Evolutionary conservation across 2,888 invertebrate genomes (phyloP), one percentile per base, ranked within the genome.

Genomic region (Sphecodes monilicornis): DNA sequence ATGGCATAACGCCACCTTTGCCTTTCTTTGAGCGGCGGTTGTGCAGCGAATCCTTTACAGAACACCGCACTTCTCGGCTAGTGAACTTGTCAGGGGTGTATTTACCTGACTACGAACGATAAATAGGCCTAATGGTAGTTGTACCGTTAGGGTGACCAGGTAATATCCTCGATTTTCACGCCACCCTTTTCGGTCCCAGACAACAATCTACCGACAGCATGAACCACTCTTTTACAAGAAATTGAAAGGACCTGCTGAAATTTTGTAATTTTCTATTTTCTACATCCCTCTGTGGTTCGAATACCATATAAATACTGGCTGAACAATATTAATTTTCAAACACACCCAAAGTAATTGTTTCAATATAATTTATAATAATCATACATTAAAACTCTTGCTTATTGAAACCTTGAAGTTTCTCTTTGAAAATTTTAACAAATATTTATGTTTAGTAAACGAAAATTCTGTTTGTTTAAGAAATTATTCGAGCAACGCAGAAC

Each of bases 121-220:
- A 89, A 89, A 90, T 84, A 89, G 76, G 80, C 86, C 90, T 93
- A 93, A 93, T 93, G 90, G 88, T 88, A 76, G 80, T 72, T 87
- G 87, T 90, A 91, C 92, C 92, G 90, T 92, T 92, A 90, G 88
- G 87, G 90, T 90, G 82, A 87, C 87, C 89, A 87, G 85, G 77
- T 86, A 92, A 92, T 93, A 92, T 92, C 89, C 88, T 86, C 89
- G 88, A 93, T 92, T 92, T 93, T 92, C 92, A 93, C 91, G 91
- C 92, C 87, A 91, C 90, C 91, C 92, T 29, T 91, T 91, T 90
- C 85, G 80, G 78, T 80, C 64, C 84, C 64, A 60, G 29, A n/a
- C 71, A 57, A 73, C 60, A 74, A 75, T 46, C 26, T 64, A 78
- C 54, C 83, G 81, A 64, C 80, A 66, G 64, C 36, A 80, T 57